Percentiles rank a stretch among this genome's conserved stretches.
Evolutionary conservation across 2,113 vertebrate species (phyloP).

Genomic region (Cacatua alba): DNA sequence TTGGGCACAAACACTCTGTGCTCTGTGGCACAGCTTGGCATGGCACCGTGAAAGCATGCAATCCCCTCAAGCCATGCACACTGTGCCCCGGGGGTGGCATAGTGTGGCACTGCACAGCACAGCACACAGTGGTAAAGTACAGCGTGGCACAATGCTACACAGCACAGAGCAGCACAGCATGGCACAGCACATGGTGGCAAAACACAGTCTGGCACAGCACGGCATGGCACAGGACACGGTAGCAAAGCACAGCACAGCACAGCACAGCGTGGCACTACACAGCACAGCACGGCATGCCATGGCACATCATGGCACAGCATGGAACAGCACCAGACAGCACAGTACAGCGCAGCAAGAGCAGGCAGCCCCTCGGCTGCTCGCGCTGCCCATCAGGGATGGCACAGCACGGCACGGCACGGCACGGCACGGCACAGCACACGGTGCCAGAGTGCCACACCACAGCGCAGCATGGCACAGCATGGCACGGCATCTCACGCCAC

Average conservation of each 20-base stretch:
- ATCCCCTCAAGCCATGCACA: not conserved
- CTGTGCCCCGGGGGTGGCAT: not conserved
- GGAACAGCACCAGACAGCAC: not conserved
- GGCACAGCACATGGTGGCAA: not conserved
- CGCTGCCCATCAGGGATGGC: no score
- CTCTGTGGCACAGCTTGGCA: not conserved
- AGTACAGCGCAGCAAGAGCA: not conserved
- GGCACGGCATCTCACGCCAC: not conserved
- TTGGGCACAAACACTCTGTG: accelerated
- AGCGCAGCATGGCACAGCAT: accelerated
- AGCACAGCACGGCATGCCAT: not conserved
- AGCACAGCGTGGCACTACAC: not conserved
- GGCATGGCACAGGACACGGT: not conserved
- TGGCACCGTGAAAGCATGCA: accelerated
- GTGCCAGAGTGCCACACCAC: no score
- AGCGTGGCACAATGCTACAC: accelerated
- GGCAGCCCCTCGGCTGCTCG: no score
- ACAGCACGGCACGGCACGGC: accelerated
- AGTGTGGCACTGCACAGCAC: accelerated
- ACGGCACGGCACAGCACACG: not conserved
- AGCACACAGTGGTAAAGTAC: not conserved
- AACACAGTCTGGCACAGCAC: not conserved
- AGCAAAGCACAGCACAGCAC: not conserved
- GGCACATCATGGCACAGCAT: not conserved
- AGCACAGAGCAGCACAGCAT: accelerated